Evolutionary conservation across 2,113 vertebrate species (phyloP).

Genomic region (Natator depressus): DNA sequence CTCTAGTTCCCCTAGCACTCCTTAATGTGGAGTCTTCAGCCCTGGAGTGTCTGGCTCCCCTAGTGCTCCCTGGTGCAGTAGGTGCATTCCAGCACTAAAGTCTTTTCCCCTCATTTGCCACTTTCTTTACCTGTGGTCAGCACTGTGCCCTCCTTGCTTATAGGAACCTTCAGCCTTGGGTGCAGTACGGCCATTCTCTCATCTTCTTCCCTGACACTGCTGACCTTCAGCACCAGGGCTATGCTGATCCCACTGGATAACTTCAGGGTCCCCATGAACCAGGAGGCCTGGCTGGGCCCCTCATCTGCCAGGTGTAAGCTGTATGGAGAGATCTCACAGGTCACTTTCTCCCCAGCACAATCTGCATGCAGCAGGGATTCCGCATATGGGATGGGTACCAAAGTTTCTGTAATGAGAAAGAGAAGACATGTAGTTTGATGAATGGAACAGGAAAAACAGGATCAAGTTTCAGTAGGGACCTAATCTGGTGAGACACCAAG

Average conservation of each 20-base stretch:
- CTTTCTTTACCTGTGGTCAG: conserved; percentile 73
- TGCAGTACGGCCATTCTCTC: not conserved
- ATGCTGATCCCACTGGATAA: conserved; percentile 77
- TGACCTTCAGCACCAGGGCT: conserved; percentile 77
- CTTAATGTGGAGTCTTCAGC: not conserved
- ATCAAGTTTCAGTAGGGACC: not conserved
- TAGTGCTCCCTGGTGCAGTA: not conserved
- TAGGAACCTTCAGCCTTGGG: conserved; percentile 76
- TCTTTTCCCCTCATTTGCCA: not conserved
- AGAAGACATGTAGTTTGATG: not conserved
- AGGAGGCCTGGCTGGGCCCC: not conserved
- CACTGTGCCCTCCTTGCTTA: conserved; percentile 77
- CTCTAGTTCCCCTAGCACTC: not conserved
- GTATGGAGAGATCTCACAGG: conserved; percentile 82
- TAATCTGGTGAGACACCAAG: not conserved
- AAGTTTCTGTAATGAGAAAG: conserved; percentile 56
- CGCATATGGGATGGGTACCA: conserved; percentile 70
- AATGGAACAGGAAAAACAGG: not conserved
- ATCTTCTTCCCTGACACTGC: not conserved
- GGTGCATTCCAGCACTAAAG: not conserved
- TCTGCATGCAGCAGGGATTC: conserved; percentile 82
- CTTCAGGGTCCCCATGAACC: conserved; percentile 78
- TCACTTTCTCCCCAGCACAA: conserved; percentile 81
- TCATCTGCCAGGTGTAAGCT: conserved; percentile 18
- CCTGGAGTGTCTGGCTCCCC: not conserved